phyloP scores from a whole-genome alignment of 1,140 invertebrate species.

The Aporrectodea caliginosa region DNA sequence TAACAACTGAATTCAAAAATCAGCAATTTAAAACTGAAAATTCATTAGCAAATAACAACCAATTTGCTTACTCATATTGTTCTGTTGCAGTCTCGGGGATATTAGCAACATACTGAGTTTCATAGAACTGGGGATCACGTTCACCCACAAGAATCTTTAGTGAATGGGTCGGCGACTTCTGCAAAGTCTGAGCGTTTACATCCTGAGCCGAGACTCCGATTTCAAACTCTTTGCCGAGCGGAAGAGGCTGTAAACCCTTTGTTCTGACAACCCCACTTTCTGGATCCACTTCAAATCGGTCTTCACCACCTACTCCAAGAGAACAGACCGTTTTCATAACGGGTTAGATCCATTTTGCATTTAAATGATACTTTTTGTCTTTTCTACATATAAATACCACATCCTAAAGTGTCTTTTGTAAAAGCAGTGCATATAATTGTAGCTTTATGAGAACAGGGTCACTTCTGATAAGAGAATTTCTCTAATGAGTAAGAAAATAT shows the following conservation, averaged over 20 bases:
- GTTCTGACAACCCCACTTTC: constrained; percentile 31
- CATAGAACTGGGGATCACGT: constrained; percentile 29
- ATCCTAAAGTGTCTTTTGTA: not conserved
- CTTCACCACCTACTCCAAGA: constrained; percentile 28
- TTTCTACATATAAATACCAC: not conserved
- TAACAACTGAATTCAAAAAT: too few relatives aligned
- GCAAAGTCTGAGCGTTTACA: constrained; percentile 10
- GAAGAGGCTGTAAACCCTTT: constrained; percentile 27
- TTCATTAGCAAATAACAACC: too few relatives aligned
- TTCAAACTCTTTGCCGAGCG: constrained; percentile 28
- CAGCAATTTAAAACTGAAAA: too few relatives aligned
- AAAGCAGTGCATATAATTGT: not conserved
- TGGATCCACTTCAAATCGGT: constrained; percentile 32
- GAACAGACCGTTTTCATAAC: not conserved
- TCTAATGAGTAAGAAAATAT: not conserved
- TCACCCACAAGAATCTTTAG: constrained; percentile 33
- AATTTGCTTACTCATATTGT: constrained; percentile 14
- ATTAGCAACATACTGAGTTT: constrained; percentile 26
- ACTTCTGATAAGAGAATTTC: not conserved
- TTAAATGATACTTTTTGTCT: not conserved
- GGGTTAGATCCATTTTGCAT: too few relatives aligned
- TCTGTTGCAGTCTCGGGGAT: constrained; percentile 30
- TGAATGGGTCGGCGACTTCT: constrained; percentile 30
- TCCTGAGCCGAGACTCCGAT: constrained; percentile 31
- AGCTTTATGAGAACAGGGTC: not conserved